Evolutionary conservation across 2,888 invertebrate genomes (phyloP).

Genomic region (Acanthosepion lycidas): DNA sequence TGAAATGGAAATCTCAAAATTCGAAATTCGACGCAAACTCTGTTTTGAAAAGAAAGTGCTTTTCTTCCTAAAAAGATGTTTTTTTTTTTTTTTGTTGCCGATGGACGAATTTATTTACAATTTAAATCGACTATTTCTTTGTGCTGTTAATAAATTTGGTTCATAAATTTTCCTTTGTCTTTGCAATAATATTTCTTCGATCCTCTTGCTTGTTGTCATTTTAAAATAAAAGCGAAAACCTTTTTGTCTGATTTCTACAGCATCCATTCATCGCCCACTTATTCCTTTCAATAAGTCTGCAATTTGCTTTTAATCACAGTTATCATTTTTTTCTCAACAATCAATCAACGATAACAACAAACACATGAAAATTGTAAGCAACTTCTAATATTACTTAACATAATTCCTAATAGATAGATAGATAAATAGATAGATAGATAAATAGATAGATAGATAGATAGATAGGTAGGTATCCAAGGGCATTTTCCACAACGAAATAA

Average conservation of each 20-base stretch:
- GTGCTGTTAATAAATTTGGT: not conserved
- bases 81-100: not conserved
- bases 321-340: not conserved
- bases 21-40: not conserved
- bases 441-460: too few relatives aligned
- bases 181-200: not conserved
- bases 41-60: not conserved
- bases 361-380: not conserved
- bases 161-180: not conserved
- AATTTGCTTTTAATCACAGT: not conserved
- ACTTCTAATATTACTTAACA: not conserved
- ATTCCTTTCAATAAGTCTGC: not conserved
- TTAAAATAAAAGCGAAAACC: not conserved
- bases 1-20: not conserved
- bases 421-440: not conserved
- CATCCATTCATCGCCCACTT: not conserved
- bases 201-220: not conserved
- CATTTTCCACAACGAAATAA: not conserved
- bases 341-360: slow-evolving; percentile 1
- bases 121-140: not conserved
- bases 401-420: not conserved
- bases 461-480: not conserved
- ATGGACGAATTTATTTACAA: not conserved
- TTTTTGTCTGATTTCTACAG: not conserved
- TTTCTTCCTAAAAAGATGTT: not conserved